Evolutionary conservation across 2,888 invertebrate genomes (phyloP).

Genomic region (Tanypteryx hageni): DNA sequence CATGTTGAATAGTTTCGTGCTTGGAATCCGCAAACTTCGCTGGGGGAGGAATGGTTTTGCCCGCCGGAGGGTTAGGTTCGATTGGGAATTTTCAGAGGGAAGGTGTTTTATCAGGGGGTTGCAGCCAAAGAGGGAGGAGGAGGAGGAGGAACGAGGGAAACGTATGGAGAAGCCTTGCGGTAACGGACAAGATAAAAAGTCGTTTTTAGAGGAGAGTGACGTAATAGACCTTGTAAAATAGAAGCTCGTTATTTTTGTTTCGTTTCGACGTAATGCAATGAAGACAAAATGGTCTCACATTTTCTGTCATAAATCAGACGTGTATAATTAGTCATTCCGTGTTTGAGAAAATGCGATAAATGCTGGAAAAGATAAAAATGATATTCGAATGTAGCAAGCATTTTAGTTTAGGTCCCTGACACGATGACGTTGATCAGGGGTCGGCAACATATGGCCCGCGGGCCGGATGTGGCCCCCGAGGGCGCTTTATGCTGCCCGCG

Average conservation of each 20-base stretch:
- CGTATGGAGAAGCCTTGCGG: neutral
- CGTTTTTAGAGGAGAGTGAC: neutral
- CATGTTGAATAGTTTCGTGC: conserved; percentile 10
- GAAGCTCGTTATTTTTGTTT: neutral
- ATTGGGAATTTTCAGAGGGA: neutral
- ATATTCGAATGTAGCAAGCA: no score
- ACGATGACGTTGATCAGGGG: no score
- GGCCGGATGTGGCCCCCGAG: no score
- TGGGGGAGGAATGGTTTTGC: neutral
- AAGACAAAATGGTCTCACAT: no score
- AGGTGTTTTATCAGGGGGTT: conserved; percentile 7
- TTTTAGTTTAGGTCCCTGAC: no score
- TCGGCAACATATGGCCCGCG: no score
- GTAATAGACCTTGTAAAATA: neutral
- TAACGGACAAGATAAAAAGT: neutral
- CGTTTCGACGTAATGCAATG: neutral
- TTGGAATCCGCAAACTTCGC: conserved; percentile 10
- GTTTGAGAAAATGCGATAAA: no score
- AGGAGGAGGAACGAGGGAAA: neutral
- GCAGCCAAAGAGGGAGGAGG: neutral
- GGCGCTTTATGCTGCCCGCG: no score
- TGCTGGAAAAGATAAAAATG: no score
- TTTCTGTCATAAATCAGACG: no score
- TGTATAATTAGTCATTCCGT: no score
- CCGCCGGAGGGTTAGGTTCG: neutral